Base-by-base conservation (phyloP, 2,797 vertebrate genomes). In the Pempheris klunzingeri region DNA sequence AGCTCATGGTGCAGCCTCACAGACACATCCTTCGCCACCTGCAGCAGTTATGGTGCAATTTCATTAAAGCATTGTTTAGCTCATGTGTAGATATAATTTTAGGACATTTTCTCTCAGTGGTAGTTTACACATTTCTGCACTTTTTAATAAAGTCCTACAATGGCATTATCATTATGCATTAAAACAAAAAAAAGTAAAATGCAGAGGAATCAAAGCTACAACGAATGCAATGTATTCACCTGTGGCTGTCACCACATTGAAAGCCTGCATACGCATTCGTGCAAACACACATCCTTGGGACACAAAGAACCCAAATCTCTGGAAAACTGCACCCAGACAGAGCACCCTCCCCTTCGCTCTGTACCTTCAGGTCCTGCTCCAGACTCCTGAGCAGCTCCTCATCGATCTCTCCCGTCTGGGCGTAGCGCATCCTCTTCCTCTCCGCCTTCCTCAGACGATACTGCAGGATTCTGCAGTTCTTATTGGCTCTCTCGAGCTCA, bases 401-500 rank as follows among this genome's bases (percentile, higher is more conserved):
- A 39, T 99, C 97, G 1, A 99, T 97, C 87, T 99, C 97, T 1
- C 98, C 97, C 0, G 96, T 96, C 89, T 99, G 96, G 17, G 97
- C 96, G 4, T 97, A 98, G 55, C 97, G 96, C 58, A 98, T 92
- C 86, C 96, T 92, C 90, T 98, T 99, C 92, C 98, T 95, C 87
- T 99, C 98, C 0, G 98, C 98, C 90, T 99, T 99, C 87, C 98
- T 96, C 92, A 99, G 96, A 46, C 98, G 96, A 84, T 99, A 99
- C 92, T 99, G 98, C 86, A 99, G 96, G 90, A 99, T 99, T 87
- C 98, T 95, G 90, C 98, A 99, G 95, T 98, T 99, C 92, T 99
- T 99, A 95, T 99, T 99, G 91, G 98, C 98, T 77, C 98, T 92
- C 92, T 99, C 98, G 82, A 99, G 93, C 78, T 99, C 97, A 2